Evolutionary conservation across 2,888 invertebrate species (phyloP).

Genomic region (Prenolepis imparis): DNA sequence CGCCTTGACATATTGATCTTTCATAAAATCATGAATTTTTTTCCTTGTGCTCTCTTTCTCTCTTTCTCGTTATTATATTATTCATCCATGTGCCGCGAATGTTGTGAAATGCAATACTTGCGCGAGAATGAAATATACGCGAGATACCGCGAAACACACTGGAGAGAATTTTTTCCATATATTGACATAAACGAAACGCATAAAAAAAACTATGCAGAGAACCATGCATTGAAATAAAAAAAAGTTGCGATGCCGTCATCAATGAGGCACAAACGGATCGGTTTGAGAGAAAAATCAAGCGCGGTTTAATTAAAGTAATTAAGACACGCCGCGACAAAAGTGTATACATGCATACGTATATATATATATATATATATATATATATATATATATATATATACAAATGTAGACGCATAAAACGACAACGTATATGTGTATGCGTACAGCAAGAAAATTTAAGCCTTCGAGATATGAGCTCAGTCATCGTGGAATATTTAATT

Average conservation of each 20-base stretch:
- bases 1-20: neutral
- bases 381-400: too few species aligned
- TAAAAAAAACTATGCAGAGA: neutral
- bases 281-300: neutral
- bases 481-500: neutral
- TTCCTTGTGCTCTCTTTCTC: neutral
- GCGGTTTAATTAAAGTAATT: slow-evolving; percentile 37
- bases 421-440: neutral
- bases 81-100: neutral
- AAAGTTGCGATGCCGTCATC: slow-evolving; percentile 9
- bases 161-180: neutral
- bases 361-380: too few species aligned
- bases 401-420: neutral
- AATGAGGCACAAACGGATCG: slow-evolving; percentile 26
- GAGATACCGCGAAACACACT: slow-evolving; percentile 1
- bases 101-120: neutral
- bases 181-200: slow-evolving; percentile 7
- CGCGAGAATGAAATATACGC: slow-evolving; percentile 12
- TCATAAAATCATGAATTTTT: neutral
- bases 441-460: neutral
- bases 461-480: neutral
- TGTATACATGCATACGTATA: neutral
- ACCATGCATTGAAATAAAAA: slow-evolving; percentile 1
- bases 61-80: neutral
- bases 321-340: neutral